Percentiles rank a stretch among this genome's conserved stretches.
phyloP scores from a whole-genome alignment of 1,140 invertebrate species.

The Eurosta solidaginis region DNA sequence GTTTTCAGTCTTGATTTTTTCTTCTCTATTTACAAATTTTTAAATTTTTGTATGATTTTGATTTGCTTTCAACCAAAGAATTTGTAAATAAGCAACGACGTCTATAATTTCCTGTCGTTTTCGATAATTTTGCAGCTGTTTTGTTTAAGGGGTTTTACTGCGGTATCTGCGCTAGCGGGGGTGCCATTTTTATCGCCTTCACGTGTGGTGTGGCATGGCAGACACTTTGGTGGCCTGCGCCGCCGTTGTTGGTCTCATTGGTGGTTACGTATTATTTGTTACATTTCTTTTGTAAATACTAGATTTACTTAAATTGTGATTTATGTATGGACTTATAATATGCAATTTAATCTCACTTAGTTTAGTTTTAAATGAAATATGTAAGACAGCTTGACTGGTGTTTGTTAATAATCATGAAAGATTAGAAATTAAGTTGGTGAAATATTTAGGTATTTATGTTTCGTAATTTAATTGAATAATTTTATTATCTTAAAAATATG shows the following conservation, averaged over 20 bases:
- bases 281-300: constrained; percentile 15
- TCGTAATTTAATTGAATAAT: neutral
- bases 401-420: constrained; percentile 8
- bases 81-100: neutral
- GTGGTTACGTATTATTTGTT: neutral
- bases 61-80: neutral
- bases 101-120: constrained; percentile 27
- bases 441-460: neutral
- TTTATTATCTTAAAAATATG: neutral
- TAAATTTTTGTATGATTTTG: neutral
- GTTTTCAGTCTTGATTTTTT: neutral
- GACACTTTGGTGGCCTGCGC: constrained; percentile 10
- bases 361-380: neutral
- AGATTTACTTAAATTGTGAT: constrained; percentile 22
- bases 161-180: constrained; percentile 16
- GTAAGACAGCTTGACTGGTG: constrained; percentile 15
- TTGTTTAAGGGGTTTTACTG: neutral
- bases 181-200: constrained; percentile 26
- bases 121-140: constrained; percentile 24
- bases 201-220: constrained; percentile 21
- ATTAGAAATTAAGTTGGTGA: constrained; percentile 12
- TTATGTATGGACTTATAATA: constrained; percentile 9
- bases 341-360: constrained; percentile 13
- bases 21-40: neutral
- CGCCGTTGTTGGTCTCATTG: neutral